Conservation (phyloP, 2,797 vertebrate species). For the Brotogeris chrysoptera region DNA sequence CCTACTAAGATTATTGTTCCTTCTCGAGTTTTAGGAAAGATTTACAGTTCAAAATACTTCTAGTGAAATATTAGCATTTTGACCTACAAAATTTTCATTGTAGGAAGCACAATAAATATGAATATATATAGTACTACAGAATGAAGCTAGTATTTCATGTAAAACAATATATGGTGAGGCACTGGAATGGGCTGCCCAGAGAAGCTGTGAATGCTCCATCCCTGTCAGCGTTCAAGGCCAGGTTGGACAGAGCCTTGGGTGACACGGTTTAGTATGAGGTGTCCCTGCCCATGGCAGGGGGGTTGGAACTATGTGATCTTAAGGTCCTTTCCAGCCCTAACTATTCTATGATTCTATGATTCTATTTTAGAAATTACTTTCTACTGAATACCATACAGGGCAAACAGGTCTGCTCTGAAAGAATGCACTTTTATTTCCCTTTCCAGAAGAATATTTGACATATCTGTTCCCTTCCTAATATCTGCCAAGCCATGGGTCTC, state of each 20-base stretch:
- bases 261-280: too few species aligned
- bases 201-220: too few species aligned
- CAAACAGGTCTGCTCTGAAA: background rate
- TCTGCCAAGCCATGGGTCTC: background rate
- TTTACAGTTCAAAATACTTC: background rate
- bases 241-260: too few species aligned
- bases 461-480: background rate
- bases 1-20: background rate
- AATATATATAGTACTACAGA: background rate
- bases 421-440: background rate
- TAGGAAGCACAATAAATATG: background rate
- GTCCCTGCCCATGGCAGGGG: too few species aligned
- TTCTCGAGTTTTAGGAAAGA: background rate
- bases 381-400: background rate
- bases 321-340: background rate
- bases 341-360: background rate
- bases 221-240: too few species aligned
- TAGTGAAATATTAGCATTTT: background rate
- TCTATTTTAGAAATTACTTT: background rate
- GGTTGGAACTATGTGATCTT: background rate
- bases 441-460: background rate
- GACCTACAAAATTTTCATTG: background rate
- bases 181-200: too few species aligned
- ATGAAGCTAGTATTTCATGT: background rate
- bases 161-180: background rate